Evolutionary conservation across 1,140 invertebrate species (phyloP), one percentile per base, ranked within the genome.

Genomic region (Hydropsyche tenuis): DNA sequence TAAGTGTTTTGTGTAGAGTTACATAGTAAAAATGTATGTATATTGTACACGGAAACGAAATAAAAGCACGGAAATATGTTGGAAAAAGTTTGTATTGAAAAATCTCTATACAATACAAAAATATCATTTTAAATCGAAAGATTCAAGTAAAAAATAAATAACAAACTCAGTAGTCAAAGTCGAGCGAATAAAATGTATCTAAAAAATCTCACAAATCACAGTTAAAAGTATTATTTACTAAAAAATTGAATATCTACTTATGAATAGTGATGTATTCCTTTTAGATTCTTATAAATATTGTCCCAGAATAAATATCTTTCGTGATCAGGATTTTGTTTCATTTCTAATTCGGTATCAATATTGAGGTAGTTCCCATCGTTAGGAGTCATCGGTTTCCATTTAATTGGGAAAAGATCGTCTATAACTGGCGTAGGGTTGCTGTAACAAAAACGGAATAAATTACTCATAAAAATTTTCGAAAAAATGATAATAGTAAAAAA

Each of bases 291-390:
- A 56, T 70, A 70, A 14, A 70, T 53, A 11, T 70, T 53, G 11
- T 27, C 74, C 78, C 78, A 81, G 72, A 80, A 79, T 16, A 77
- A 60, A 46, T 77, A 78, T 60, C 80, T 60, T 62, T 79, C 77
- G 0, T 73, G 68, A 14, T 80, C 78, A 5, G 79, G 79, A 75
- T 80, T 73, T 20, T 64, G 48, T 23, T 64, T 76, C 6, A 75
- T 11, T 51, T 72, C 73, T 42, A 79, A 70, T 25, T 79, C 76
- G 20, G 71, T 72, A 3, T 73, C 78, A 64, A 81, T 80, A 66
- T 79, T 75, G n/a, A 81, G 66, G 56, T 69, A 81, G 72, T 78
- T 62, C n/a, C 22, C 23, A 43, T 72, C 69, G 2, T 48, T 43
- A 22, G 66, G 27, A 16, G 74, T 73, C 16, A 77, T 20, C 14